Conservation (phyloP, 1,140 invertebrate species). For the Callitettix versicolor region DNA sequence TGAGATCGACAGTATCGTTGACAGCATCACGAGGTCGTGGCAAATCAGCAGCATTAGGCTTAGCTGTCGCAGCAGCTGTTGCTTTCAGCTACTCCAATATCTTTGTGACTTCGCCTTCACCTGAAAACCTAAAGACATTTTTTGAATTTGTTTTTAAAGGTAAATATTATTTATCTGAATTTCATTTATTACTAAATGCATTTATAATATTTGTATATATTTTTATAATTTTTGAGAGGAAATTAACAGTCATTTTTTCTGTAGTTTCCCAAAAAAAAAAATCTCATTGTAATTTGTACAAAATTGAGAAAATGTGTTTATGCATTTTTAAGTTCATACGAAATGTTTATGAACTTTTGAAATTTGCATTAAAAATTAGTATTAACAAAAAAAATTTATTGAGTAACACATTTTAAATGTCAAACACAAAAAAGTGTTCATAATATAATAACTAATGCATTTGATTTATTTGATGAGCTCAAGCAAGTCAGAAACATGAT, state of each 20-base stretch:
- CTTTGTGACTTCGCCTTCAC: conserved; percentile 94
- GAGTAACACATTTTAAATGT: too few relatives aligned
- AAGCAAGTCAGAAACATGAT: too few relatives aligned
- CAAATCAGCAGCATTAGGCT: conserved; percentile 95
- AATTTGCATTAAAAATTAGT: too few relatives aligned
- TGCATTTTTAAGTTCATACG: too few relatives aligned
- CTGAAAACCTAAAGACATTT: conserved; percentile 95
- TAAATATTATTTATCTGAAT: conserved; percentile 21
- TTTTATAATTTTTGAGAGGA: background rate
- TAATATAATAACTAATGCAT: too few relatives aligned
- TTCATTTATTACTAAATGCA: conserved; percentile 1
- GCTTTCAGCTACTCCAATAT: conserved; percentile 93
- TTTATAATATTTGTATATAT: background rate
- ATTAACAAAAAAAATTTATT: too few relatives aligned
- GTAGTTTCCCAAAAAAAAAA: too few relatives aligned
- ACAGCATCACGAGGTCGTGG: conserved; percentile 94
- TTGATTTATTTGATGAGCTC: too few relatives aligned
- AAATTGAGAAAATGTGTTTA: too few relatives aligned
- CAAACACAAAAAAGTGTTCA: too few relatives aligned
- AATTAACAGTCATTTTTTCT: background rate
- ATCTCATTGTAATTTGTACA: too few relatives aligned
- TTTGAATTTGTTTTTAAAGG: conserved; percentile 96
- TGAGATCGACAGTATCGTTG: conserved; percentile 82
- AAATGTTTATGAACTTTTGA: too few relatives aligned
- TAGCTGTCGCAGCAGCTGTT: conserved; percentile 78